Conservation (phyloP, 2,797 vertebrate genomes). For the Helicolenus hilgendorfi region DNA sequence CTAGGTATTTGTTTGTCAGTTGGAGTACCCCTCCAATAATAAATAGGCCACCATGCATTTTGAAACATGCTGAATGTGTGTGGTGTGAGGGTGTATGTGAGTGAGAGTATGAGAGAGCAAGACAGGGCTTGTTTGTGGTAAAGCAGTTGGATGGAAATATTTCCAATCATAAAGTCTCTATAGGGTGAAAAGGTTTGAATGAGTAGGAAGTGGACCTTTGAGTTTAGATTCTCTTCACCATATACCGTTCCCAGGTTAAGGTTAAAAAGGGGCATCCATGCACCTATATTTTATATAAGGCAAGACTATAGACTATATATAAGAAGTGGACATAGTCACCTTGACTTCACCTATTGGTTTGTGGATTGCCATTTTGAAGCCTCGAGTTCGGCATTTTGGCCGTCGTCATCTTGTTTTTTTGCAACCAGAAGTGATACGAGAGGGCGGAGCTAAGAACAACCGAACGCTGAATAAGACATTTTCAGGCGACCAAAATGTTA, state of each 20-base stretch:
- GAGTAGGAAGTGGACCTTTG: not conserved
- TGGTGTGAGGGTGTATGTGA: slow-evolving; percentile 52
- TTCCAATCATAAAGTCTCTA: slow-evolving; percentile 47
- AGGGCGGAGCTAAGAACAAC: too few species aligned
- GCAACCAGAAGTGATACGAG: too few species aligned
- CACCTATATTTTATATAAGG: not conserved
- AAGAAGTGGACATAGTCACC: too few species aligned
- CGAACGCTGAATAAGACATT: too few species aligned
- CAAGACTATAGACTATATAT: not conserved
- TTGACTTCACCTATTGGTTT: too few species aligned
- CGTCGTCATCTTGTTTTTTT: too few species aligned
- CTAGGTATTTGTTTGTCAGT: slow-evolving; percentile 90
- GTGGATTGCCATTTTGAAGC: too few species aligned
- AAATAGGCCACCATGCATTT: slow-evolving; percentile 88
- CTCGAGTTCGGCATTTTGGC: too few species aligned
- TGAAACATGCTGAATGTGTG: slow-evolving; percentile 78
- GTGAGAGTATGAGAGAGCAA: slow-evolving; percentile 31
- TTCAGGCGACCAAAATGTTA: too few species aligned
- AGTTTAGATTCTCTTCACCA: not conserved
- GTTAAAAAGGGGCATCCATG: not conserved
- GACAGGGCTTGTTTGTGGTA: slow-evolving; percentile 59
- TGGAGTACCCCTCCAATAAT: slow-evolving; percentile 88
- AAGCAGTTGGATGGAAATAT: slow-evolving; percentile 58
- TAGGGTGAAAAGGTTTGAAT: not conserved
- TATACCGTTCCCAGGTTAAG: not conserved